Base-by-base conservation (phyloP, 2,888 invertebrate genomes). In the Parnassius mnemosyne region DNA sequence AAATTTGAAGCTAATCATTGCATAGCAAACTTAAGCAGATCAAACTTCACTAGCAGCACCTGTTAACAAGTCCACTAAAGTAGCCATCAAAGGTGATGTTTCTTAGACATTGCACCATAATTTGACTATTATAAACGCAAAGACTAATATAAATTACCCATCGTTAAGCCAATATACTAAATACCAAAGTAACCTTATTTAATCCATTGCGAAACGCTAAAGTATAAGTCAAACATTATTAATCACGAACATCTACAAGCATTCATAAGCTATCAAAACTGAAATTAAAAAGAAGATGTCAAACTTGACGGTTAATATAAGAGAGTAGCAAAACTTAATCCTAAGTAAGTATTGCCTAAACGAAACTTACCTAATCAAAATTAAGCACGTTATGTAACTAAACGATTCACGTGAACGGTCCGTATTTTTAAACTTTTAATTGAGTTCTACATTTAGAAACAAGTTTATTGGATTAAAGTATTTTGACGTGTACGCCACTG, bases 341-440 rank as follows among this genome's bases (percentile, higher is more conserved):
- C 65, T 65, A 70, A 76, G 74, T 68, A 70, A 66, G 65, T 60
- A 63, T 68, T 65, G 61, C 61, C 60, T 69, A 68, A 78, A 78
- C 71, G 72, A 70, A 76, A 74, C 67, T 72, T 72, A 71, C 68
- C 66, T 67, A 74, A 80, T 73, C 66, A 71, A 72, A 72, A 72
- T 66, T 58, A 58, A 65, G 63, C 66, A 70, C 55, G 68, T 80
- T 79, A 73, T 72, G 69, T 71, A 77, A 81, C 63, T 53, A 34
- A 53, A 55, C 50, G 52, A 69, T 80, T 81, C 75, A 79, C 77
- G 71, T 75, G 74, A 81, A 76, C 64, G 64, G 61, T 58, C 62
- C 64, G 64, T 64, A 73, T 78, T 78, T 76, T 78, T 71, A 62
- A 76, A 80, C 72, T 78, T 79, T 74, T 79, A 77, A 78, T 79